phyloP scores from a whole-genome alignment of 1,140 invertebrate species.

The Sitobion miscanthi region DNA sequence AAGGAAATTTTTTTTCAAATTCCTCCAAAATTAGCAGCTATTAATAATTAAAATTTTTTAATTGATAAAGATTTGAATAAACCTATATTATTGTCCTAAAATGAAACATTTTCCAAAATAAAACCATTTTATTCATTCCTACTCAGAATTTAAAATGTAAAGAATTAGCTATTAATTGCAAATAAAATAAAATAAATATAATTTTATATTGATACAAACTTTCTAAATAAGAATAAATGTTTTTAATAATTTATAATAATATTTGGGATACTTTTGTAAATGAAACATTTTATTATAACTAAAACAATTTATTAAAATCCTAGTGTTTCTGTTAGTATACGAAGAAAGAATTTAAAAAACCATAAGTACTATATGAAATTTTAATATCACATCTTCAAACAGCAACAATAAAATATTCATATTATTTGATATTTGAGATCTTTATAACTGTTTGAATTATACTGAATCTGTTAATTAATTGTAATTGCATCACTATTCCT shows the following conservation, averaged over 20 bases:
- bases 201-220: not conserved
- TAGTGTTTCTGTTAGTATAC: not conserved
- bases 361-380: not conserved
- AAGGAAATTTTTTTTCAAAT: not conserved
- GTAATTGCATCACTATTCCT: not conserved
- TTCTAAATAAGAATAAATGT: not conserved
- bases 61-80: not conserved
- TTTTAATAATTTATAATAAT: not conserved
- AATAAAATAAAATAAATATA: not conserved
- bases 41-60: no score
- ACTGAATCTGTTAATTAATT: not conserved
- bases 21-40: no score
- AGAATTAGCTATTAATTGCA: not conserved
- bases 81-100: not conserved
- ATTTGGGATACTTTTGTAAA: not conserved
- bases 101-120: not conserved
- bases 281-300: not conserved
- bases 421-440: conserved; percentile 35
- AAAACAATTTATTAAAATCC: not conserved
- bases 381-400: not conserved
- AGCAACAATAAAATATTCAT: not conserved
- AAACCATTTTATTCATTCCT: not conserved
- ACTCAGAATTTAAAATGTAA: not conserved
- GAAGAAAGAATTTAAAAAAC: not conserved
- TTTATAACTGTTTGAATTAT: not conserved